These are phyloP conservation scores for Acrobasis repandana DNA, from an alignment of 2,888 invertebrate genomes.

Conservation along the genomic window DNA sequence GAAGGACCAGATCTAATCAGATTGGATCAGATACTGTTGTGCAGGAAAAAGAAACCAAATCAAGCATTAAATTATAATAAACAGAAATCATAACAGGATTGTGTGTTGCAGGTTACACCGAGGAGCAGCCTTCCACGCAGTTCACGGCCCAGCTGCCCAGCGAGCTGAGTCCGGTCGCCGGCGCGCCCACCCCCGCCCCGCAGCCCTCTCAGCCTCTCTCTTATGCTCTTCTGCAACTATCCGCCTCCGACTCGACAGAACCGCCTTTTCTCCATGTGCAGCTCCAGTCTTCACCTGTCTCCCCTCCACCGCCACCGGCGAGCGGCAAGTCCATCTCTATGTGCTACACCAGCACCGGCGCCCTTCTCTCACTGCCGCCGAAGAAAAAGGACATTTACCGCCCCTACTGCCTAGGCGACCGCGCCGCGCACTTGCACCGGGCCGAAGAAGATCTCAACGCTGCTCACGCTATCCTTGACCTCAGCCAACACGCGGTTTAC, in stretches of 20 bases:
- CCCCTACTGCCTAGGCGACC: conserved; percentile 91
- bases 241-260: conserved; percentile 68
- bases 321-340: conserved; percentile 89
- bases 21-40: too few species aligned
- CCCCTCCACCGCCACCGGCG: conserved; percentile 79
- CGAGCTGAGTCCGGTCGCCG: conserved; percentile 86
- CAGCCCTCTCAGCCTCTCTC: conserved; percentile 71
- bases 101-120: conserved; percentile 86
- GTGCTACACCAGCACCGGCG: conserved; percentile 93
- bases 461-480: conserved; percentile 93
- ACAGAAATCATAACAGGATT: too few species aligned
- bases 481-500: conserved; percentile 92
- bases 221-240: conserved; percentile 77
- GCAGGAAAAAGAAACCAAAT: too few species aligned
- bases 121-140: conserved; percentile 89
- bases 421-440: conserved; percentile 80
- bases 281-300: conserved; percentile 76
- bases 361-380: conserved; percentile 91
- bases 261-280: conserved; percentile 72
- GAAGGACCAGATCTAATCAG: too few species aligned
- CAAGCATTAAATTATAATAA: too few species aligned
- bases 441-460: conserved; percentile 93
- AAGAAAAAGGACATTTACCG: conserved; percentile 96
- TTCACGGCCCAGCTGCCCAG: conserved; percentile 89
- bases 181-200: conserved; percentile 54